Base-by-base conservation (phyloP, 2,888 invertebrate genomes). In the Conistra vaccinii region DNA sequence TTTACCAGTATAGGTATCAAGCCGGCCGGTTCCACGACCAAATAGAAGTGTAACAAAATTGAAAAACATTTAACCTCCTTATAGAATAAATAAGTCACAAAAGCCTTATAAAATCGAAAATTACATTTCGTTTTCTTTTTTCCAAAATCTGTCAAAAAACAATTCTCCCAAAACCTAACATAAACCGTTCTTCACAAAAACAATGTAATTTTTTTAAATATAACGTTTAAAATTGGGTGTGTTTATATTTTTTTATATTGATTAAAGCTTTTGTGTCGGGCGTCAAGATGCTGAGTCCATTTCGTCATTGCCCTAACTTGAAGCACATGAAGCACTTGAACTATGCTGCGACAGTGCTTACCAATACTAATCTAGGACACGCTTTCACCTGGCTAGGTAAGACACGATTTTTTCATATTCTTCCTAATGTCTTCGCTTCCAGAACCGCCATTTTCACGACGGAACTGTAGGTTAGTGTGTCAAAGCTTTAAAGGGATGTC, bases 131-230 rank as follows among this genome's bases (percentile, higher is more conserved):
- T 73, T 67, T 80, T 72, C 77, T 93, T 90, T 86, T 85, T 93
- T 93, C 84, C 80, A 91, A 91, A 85, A n/a, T 48, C 82, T 88
- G 90, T 91, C 92, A 91, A 77, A 86, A 85, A 81, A 85, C 75
- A 84, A 77, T 87, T 89, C 81, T 83, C 75, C 80, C 84, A 89
- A 90, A 89, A 88, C 85, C 85, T 75, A 87, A 85, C 73, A 73
- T n/a, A 80, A 55, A 57, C 73, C 80, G 78, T 70, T 84, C 76
- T 80, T 77, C 65, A 87, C 82, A 90, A 93, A 92, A 93, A 94
- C 89, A 91, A 94, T 93, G 92, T 93, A 92, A 91, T 87, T 81
- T 87, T 84, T 73, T 42, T 74, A 72, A 78, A 81, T 79, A 88
- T 78, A 76, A 90, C 88, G 85, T 88, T 85, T 86, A 90, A 90